phyloP scores from a whole-genome alignment of 1,140 invertebrate genomes.

The Drosophila nigromelanica region DNA sequence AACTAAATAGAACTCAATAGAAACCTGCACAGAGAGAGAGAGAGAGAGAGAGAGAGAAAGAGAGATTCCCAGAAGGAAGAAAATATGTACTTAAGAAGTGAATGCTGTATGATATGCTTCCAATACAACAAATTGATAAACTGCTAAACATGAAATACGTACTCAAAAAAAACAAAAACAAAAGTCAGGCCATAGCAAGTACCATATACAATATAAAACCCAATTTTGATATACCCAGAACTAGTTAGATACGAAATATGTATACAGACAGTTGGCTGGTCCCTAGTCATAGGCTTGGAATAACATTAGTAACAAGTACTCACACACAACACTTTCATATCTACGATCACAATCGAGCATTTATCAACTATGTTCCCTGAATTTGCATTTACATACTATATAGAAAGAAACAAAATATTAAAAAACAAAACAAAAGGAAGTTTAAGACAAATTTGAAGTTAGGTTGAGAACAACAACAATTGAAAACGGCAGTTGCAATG shows the following conservation, averaged over 20 bases:
- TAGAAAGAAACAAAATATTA: no score
- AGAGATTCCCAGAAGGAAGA: constrained; percentile 21
- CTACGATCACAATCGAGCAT: constrained; percentile 78
- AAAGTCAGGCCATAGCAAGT: constrained; percentile 60
- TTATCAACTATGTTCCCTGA: constrained; percentile 48
- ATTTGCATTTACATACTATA: constrained; percentile 42
- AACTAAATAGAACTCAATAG: constrained; percentile 9
- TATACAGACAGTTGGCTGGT: constrained; percentile 46
- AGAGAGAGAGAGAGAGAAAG: no score
- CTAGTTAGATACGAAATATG: constrained; percentile 52
- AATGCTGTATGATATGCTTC: constrained; percentile 66
- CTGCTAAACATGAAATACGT: constrained; percentile 62
- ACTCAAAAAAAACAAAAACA: constrained; percentile 45
- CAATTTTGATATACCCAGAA: constrained; percentile 31
- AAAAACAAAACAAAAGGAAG: background rate
- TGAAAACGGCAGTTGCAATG: constrained; percentile 70
- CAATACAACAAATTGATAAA: constrained; percentile 10
- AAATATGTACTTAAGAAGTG: constrained; percentile 68
- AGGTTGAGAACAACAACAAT: constrained; percentile 34
- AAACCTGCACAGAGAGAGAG: constrained; percentile 34
- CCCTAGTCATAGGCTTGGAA: constrained; percentile 74
- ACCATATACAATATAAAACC: constrained; percentile 7
- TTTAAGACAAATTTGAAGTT: constrained; percentile 3
- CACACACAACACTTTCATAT: constrained; percentile 69
- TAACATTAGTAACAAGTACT: constrained; percentile 48